Conservation (phyloP, 2,797 vertebrate species). For the Gila robusta region DNA sequence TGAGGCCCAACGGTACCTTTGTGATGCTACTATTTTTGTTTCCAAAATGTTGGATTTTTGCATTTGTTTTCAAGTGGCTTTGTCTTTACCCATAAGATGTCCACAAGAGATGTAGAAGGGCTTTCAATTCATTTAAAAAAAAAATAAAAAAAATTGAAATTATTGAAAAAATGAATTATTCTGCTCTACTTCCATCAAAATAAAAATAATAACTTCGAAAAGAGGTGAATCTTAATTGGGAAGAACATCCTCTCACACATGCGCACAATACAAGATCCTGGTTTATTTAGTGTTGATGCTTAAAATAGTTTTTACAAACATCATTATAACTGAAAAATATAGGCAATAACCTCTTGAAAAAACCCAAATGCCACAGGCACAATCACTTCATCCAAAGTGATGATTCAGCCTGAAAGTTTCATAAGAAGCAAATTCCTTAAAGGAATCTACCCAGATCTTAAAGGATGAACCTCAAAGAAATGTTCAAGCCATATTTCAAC, state of each 20-base stretch:
- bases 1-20: not conserved
- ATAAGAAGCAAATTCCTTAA: conserved; percentile 68
- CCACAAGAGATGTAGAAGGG: not conserved
- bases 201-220: not conserved
- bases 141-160: too few species aligned
- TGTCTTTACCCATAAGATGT: not conserved
- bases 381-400: conserved; percentile 66
- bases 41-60: not conserved
- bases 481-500: not conserved
- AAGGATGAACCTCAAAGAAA: conserved; percentile 23
- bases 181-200: not conserved
- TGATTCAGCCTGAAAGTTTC: conserved; percentile 63
- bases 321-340: conserved; percentile 14
- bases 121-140: not conserved
- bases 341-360: conserved; percentile 4
- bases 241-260: not conserved
- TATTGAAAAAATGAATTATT: not conserved
- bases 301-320: conserved; percentile 18
- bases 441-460: conserved; percentile 38
- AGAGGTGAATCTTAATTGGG: not conserved
- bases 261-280: conserved; percentile 19
- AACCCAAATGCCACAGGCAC: not conserved
- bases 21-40: not conserved
- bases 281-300: conserved; percentile 44
- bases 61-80: not conserved